Conservation (phyloP, 2,888 invertebrate species). For the Clunio marinus region DNA sequence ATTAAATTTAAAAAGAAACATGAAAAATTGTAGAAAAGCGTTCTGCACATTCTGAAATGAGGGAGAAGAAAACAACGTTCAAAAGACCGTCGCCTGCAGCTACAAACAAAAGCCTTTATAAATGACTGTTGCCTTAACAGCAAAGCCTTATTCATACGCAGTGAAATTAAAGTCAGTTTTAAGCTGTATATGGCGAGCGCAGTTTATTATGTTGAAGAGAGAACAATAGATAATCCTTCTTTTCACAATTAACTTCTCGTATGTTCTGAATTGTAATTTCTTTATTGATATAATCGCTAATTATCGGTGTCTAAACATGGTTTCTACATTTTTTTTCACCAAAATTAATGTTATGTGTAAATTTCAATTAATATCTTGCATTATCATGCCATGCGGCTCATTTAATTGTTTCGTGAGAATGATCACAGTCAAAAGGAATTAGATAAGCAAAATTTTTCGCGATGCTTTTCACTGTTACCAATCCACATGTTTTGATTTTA, state of each 20-base stretch:
- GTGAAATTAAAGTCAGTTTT: constrained; percentile 33
- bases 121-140: constrained; percentile 14
- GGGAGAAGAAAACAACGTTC: neutral
- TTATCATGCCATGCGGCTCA: no score
- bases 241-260: constrained; percentile 25
- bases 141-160: constrained; percentile 3
- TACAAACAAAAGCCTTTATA: constrained; percentile 32
- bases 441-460: neutral
- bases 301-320: constrained; percentile 28
- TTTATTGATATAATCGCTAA: constrained; percentile 6
- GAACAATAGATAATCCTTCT: constrained; percentile 33
- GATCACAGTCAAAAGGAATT: no score
- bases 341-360: neutral
- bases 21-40: constrained; percentile 17
- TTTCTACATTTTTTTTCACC: constrained; percentile 24
- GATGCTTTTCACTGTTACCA: neutral
- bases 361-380: neutral
- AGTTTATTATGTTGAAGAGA: constrained; percentile 10
- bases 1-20: constrained; percentile 26
- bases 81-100: constrained; percentile 35
- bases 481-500: neutral
- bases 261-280: neutral
- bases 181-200: constrained; percentile 17
- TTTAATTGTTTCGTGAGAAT: no score
- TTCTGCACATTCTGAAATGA: constrained; percentile 3